These are phyloP conservation scores for Drosophila funebris DNA, from an alignment of 1,140 invertebrate genomes.

Conservation along the genomic window DNA sequence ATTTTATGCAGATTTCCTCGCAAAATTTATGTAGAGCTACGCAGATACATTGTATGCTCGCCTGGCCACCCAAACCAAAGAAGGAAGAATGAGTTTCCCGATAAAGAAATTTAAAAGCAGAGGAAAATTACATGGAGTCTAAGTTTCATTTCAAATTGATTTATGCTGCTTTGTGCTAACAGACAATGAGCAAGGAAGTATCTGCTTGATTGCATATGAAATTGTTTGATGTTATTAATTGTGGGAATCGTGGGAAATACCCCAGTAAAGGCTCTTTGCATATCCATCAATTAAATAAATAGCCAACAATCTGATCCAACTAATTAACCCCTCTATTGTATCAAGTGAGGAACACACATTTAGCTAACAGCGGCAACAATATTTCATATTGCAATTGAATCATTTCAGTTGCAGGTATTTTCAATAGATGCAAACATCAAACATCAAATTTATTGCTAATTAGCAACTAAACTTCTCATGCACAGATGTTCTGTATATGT, in stretches of 20 bases:
- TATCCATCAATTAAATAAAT: constrained; percentile 2
- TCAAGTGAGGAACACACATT: constrained; percentile 11
- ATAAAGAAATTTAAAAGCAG: constrained; percentile 32
- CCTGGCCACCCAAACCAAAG: too few relatives aligned
- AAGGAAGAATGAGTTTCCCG: neutral
- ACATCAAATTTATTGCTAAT: constrained; percentile 72
- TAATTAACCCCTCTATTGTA: constrained; percentile 41
- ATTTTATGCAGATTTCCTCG: constrained; percentile 77
- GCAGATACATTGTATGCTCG: constrained; percentile 61
- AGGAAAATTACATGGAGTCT: constrained; percentile 66
- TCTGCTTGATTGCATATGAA: constrained; percentile 62
- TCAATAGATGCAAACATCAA: constrained; percentile 50
- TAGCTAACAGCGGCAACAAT: constrained; percentile 32
- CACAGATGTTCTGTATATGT: neutral
- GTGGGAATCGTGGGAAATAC: neutral
- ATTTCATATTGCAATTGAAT: constrained; percentile 20
- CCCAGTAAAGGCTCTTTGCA: neutral
- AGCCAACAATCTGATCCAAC: constrained; percentile 16
- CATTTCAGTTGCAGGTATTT: constrained; percentile 48
- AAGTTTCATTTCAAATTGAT: constrained; percentile 80
- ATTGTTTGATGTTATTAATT: constrained; percentile 22
- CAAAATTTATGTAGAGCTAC: constrained; percentile 75
- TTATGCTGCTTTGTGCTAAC: constrained; percentile 43
- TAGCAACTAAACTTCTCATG: constrained; percentile 44
- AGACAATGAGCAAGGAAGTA: constrained; percentile 1